Evolutionary conservation across 2,888 invertebrate species (phyloP), one percentile per base, ranked within the genome.

Genomic region (Plebejus argus): DNA sequence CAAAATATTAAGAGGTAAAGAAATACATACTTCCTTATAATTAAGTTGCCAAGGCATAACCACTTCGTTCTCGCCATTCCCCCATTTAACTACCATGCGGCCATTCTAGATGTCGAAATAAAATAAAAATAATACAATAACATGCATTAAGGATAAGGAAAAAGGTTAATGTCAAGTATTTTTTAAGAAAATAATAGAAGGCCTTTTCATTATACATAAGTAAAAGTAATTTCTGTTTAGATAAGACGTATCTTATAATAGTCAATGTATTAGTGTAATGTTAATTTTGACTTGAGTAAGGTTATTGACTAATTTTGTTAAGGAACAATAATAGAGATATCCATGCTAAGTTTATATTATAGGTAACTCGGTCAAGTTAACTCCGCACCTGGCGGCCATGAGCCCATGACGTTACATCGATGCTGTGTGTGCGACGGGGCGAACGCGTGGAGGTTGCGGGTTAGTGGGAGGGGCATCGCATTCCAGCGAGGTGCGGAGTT

Each of bases 31-130:
- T 87, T 89, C 88, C 84, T 87, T 84, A 86, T 85, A 85, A 87
- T 91, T 88, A 85, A 94, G 92, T 90, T 92, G 91, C 91, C 91
- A 90, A 91, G 94, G 94, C 93, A 94, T 90, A 87, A 91, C 87
- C 87, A 94, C 93, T 89, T 88, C 90, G 86, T 88, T 92, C 84
- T 93, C 93, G 86, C 91, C 93, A 86, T 91, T 93, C 88, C 87
- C 90, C 94, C 94, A 94, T 85, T 90, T 94, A 93, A 94, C 94
- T 93, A 94, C 91, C 94, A 94, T 94, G 93, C 94, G 90, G 92
- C 94, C 89, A 82, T 85, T 91, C 94, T 94, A 93, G 90, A 90
- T 85, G 88, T 92, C 90, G 86, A 85, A 92, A 92, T 89, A 88
- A 89, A 84, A 89, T 88, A 86, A 87, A 88, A 87, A 84, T 83